These are phyloP conservation scores for Mormyrus iriodes DNA, from an alignment of 2,113 vertebrate species.

Conservation along the genomic window DNA sequence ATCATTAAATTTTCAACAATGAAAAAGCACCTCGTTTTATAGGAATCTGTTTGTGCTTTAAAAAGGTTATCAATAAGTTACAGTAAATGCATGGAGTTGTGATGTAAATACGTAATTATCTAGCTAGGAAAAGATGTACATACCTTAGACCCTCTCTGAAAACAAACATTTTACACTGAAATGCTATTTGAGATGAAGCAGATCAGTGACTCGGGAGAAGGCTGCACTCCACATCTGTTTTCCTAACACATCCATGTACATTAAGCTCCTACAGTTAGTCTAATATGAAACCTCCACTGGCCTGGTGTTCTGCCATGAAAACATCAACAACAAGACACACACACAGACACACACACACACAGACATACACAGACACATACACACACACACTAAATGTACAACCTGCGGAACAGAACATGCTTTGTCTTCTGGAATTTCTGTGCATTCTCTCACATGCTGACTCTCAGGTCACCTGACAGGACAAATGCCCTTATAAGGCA, in stretches of 20 bases:
- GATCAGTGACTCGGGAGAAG: conserved; percentile 31
- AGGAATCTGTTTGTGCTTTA: background rate
- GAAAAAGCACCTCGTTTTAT: background rate
- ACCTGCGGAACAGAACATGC: conserved; percentile 11
- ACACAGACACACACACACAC: background rate
- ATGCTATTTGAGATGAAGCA: conserved; percentile 43
- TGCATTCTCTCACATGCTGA: conserved; percentile 61
- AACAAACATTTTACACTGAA: conserved; percentile 36
- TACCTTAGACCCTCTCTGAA: conserved; percentile 42
- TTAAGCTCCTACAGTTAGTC: background rate
- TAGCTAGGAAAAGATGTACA: background rate
- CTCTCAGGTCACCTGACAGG: conserved; percentile 65
- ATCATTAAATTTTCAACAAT: background rate
- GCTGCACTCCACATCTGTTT: conserved; percentile 30
- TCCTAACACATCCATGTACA: conserved; percentile 21
- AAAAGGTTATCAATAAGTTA: background rate
- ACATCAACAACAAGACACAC: background rate
- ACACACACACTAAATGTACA: conserved; percentile 44
- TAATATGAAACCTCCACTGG: background rate
- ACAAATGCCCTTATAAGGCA: conserved; percentile 61
- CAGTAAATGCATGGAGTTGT: background rate
- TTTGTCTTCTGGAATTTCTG: conserved; percentile 61
- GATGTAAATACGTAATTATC: background rate
- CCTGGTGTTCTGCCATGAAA: background rate
- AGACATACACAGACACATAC: conserved; percentile 19